These are phyloP conservation scores for Eidolon helvum DNA, from an alignment of 2,113 vertebrate genomes.

Conservation along the genomic window DNA sequence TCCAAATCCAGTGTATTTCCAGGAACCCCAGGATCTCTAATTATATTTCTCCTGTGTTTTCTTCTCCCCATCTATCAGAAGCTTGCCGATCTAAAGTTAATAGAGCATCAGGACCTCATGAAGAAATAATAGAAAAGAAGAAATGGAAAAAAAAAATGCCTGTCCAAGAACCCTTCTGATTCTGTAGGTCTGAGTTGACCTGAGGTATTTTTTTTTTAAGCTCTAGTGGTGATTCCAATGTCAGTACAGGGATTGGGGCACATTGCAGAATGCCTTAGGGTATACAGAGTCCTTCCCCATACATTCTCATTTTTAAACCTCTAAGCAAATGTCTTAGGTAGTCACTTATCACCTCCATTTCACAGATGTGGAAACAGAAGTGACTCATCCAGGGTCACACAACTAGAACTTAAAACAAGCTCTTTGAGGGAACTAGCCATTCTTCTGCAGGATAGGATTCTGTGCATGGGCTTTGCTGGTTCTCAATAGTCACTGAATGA, in stretches of 20 bases:
- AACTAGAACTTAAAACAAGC: background rate
- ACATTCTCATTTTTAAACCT: background rate
- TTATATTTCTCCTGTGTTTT: background rate
- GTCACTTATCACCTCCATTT: background rate
- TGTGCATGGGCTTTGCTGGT: background rate
- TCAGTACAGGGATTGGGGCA: background rate
- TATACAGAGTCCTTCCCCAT: background rate
- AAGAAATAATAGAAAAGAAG: background rate
- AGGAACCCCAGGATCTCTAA: background rate
- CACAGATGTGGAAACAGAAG: background rate
- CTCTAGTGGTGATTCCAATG: background rate
- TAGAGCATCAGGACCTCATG: background rate
- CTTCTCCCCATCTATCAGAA: conserved; percentile 36
- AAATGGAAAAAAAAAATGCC: background rate
- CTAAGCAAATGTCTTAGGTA: background rate
- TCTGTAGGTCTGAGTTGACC: background rate
- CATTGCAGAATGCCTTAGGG: background rate
- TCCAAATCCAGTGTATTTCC: background rate
- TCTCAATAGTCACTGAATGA: background rate
- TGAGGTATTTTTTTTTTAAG: background rate
- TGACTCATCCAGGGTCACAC: background rate
- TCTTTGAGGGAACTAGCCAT: background rate
- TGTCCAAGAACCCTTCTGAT: background rate
- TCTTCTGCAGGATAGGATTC: background rate
- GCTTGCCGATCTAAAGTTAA: background rate